Evolutionary conservation across 2,888 invertebrate genomes (phyloP).

Genomic region (Actias luna): DNA sequence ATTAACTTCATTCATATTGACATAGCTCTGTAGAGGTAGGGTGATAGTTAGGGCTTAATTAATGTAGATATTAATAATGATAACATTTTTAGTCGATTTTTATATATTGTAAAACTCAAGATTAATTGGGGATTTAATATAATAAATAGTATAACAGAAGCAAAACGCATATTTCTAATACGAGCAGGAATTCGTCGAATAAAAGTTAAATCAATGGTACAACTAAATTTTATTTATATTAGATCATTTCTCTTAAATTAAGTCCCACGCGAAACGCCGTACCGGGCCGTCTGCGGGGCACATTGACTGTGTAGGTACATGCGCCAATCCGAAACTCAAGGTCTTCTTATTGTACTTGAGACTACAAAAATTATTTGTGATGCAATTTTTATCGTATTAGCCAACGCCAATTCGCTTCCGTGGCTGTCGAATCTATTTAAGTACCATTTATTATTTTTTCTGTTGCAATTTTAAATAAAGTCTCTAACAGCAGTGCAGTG

Average conservation of each 20-base stretch:
- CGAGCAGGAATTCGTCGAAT: too few relatives aligned
- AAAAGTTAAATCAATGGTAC: neutral
- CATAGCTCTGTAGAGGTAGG: too few relatives aligned
- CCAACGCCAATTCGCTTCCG: conserved; percentile 9
- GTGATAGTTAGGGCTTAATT: too few relatives aligned
- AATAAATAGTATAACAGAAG: too few relatives aligned
- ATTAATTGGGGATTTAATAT: too few relatives aligned
- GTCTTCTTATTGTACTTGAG: conserved; percentile 1
- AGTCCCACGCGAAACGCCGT: neutral
- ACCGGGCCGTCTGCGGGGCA: neutral
- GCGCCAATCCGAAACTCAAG: conserved; percentile 9
- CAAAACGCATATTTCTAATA: too few relatives aligned
- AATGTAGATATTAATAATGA: too few relatives aligned
- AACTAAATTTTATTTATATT: neutral
- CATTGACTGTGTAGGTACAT: neutral
- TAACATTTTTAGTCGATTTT: too few relatives aligned
- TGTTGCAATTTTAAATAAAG: conserved; percentile 1
- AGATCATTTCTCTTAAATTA: neutral
- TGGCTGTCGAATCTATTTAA: neutral
- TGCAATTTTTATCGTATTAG: conserved; percentile 16
- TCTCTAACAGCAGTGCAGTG: neutral
- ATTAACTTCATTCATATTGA: too few relatives aligned
- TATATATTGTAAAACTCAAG: too few relatives aligned
- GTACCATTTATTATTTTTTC: neutral
- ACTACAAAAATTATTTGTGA: conserved; percentile 14